Conservation (phyloP, 2,888 invertebrate species). For the Himalopsyche japonica region DNA sequence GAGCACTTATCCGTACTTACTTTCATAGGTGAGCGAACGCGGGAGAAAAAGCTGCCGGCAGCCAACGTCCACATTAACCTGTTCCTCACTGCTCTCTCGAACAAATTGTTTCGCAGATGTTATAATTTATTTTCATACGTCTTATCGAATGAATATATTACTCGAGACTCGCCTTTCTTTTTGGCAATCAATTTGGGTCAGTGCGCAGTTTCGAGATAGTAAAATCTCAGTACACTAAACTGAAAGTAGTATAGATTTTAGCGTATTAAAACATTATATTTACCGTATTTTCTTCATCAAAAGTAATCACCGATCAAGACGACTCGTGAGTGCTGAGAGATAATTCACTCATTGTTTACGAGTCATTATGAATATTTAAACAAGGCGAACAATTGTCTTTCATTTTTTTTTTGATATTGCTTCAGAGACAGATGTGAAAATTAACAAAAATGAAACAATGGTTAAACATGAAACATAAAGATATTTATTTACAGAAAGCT, state of each 20-base stretch:
- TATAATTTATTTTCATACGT: conserved; percentile 15
- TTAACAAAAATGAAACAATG: not conserved
- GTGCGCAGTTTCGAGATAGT: not conserved
- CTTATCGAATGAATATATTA: conserved; percentile 12
- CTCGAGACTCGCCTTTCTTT: conserved; percentile 22
- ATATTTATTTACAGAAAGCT: conserved; percentile 61
- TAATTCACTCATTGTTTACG: not conserved
- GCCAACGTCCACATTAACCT: conserved; percentile 17
- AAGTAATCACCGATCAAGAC: not conserved
- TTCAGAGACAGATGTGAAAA: not conserved
- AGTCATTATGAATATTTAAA: not conserved
- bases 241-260: not conserved
- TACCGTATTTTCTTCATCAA: not conserved
- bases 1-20: not conserved
- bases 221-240: conserved; percentile 4
- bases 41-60: not conserved
- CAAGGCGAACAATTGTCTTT: not conserved
- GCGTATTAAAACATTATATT: not conserved
- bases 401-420: not conserved
- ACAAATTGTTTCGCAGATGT: conserved; percentile 24
- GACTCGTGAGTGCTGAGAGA: not conserved
- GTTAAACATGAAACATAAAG: conserved; percentile 45
- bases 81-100: conserved; percentile 29
- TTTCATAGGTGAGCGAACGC: conserved; percentile 28
- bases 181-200: conserved; percentile 2